These are phyloP conservation scores for Monopis laevigella DNA, from an alignment of 2,888 invertebrate species.

Conservation along the genomic window DNA sequence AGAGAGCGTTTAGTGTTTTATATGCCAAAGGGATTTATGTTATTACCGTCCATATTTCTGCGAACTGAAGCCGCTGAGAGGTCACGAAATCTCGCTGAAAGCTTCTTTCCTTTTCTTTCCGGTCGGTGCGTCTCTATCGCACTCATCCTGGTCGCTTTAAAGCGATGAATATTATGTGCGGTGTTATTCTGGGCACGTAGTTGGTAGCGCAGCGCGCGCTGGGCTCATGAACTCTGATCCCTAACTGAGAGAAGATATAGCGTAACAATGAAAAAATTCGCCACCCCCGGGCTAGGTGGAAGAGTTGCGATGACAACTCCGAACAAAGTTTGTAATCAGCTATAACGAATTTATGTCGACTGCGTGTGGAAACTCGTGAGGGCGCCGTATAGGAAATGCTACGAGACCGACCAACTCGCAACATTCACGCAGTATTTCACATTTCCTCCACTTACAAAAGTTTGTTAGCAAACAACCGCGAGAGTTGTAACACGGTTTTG, in stretches of 20 bases:
- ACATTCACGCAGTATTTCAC: neutral
- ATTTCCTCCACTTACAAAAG: neutral
- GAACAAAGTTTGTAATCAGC: constrained; percentile 59
- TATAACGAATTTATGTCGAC: constrained; percentile 59
- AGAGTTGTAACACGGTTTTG: constrained; percentile 5
- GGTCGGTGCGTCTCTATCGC: constrained; percentile 36
- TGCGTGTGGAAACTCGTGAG: constrained; percentile 35
- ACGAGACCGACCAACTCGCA: constrained; percentile 7
- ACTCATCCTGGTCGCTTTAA: constrained; percentile 44
- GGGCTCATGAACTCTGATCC: constrained; percentile 62
- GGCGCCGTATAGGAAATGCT: neutral
- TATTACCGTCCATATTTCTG: constrained; percentile 68
- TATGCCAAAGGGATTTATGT: constrained; percentile 68
- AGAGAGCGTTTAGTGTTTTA: constrained; percentile 66
- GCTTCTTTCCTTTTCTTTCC: constrained; percentile 30
- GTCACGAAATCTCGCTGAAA: constrained; percentile 62
- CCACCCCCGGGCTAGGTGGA: constrained; percentile 41
- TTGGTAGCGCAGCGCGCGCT: constrained; percentile 40
- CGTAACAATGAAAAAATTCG: constrained; percentile 56
- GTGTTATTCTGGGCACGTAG: constrained; percentile 60
- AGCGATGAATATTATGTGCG: constrained; percentile 59
- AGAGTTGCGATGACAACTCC: constrained; percentile 60
- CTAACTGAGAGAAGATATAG: constrained; percentile 51
- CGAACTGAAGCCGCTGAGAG: constrained; percentile 62
- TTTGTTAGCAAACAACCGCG: constrained; percentile 1